Evolutionary conservation across 2,797 vertebrate species (phyloP), one percentile per base, ranked within the genome.

Genomic region (Loris lydekkerianus): DNA sequence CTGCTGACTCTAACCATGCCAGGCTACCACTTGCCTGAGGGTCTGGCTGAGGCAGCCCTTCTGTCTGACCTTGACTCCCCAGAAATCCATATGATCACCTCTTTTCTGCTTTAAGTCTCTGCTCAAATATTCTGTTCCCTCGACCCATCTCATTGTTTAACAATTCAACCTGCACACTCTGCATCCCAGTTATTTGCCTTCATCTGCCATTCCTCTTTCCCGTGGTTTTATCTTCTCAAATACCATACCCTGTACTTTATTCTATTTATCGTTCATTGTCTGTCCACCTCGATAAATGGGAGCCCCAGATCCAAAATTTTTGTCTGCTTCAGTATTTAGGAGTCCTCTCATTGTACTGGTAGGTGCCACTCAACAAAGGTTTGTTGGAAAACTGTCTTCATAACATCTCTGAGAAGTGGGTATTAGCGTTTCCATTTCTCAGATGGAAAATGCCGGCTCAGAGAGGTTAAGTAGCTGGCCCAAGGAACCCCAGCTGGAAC

Each of bases 151-250:
- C 29, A n/a, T 23, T 29, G 10, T 21, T 56, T 29, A 40, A 23
- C 49, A 18, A 10, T 0, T 1, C n/a, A 23, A 13, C 14, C 76
- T 0, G 20, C 3, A 61, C 18, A 29, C 49, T 8, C 9, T 31
- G 2, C 0, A 14, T 34, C 46, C 40, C 18, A 6, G 9, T 1
- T 9, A 31, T 20, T 10, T 4, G 49, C 1, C 46, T 17, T 31
- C 18, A 0, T 29, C 70, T 53, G 78, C 60, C 8, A 46, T 65
- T 56, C 29, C 78, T 89, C 43, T 65, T 31, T 70, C 9, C 80
- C 61, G 23, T 1, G 23, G 34, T 29, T 20, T 3, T 27, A 40
- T 3, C 69, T 82, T 83, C 77, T 53, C 10, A 65, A 86, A 49
- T 9, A 67, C 56, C 5, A 2, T 0, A 10, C 3, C 2, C 31